Evolutionary conservation across 1,140 invertebrate species (phyloP), one percentile per base, ranked within the genome.

Genomic region (Radopholus similis): DNA sequence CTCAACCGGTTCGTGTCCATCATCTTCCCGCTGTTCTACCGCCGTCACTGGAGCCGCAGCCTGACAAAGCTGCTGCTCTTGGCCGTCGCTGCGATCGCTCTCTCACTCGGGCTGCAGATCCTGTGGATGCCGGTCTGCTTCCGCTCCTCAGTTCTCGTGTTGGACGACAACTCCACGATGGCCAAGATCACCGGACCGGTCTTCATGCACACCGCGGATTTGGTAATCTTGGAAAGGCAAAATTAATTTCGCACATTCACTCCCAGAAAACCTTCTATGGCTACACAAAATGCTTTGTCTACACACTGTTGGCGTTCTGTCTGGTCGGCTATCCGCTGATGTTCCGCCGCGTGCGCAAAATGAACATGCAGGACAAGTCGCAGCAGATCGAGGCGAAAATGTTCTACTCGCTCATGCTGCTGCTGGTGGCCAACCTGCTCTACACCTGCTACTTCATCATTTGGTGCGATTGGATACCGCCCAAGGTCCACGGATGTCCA

Each of bases 1-100:
- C 47, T 62, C 18, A 62, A 62, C 34, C 59, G 59, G 21, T 62
- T 62, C 47, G 34, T 35, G 40, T 35, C 59, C 42, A 62, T 62
- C 47, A 26, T 35, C 23, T 62, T 35, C 35, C 26, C 59, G 32
- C 59, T 42, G 28, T 62, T 26, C 8, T 40, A 40, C n/a, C 18
- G 8, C 4, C 47, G 49, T 21, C 13, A 35, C 11, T 23, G 9
- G 28, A 42, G 47, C 40, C 34, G 40, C n/a, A 47, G 18, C 9
- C 21, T 34, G 35, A 42, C 34, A 42, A 15, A 42, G 15, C 26
- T 62, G 30, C 21, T 28, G 11, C 21, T 30, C 26, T 21, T 62
- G 23, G 1, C 28, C 30, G 15, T 30, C 2, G 40, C 18, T 32
- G 18, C 4, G 21, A 42, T 23, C 21, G 2, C 26, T n/a, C n/a